Percentiles rank a stretch among this genome's conserved stretches.
These are phyloP conservation scores for Amphiduros pacificus DNA, from an alignment of 2,888 invertebrate genomes.

Conservation along the genomic window DNA sequence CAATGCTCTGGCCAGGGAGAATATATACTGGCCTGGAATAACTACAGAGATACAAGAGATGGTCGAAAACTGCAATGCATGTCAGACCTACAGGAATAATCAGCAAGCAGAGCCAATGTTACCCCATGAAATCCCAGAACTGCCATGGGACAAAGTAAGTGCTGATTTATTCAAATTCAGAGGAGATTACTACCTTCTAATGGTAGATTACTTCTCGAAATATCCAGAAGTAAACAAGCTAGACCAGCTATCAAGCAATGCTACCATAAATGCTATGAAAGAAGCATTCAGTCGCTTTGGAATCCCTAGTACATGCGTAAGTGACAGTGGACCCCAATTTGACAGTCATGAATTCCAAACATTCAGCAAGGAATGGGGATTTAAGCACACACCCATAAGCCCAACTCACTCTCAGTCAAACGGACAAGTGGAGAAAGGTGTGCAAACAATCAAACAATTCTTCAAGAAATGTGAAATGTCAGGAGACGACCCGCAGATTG, in stretches of 20 bases:
- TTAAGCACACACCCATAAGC: conserved; percentile 22
- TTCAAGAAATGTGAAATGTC: conserved; percentile 13
- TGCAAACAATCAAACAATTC: conserved; percentile 22
- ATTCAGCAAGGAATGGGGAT: conserved; percentile 8
- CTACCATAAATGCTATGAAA: conserved; percentile 18
- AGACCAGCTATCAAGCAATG: background rate
- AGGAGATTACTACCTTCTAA: conserved; percentile 14
- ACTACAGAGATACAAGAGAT: conserved; percentile 20
- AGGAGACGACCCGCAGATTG: background rate
- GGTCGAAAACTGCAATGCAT: conserved; percentile 9
- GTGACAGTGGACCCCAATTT: no score
- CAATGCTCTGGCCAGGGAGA: conserved; percentile 19
- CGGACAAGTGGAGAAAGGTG: conserved; percentile 30
- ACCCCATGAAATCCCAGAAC: conserved; percentile 19
- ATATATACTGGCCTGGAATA: conserved; percentile 29
- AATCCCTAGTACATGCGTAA: conserved; percentile 23
- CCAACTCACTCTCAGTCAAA: conserved; percentile 31
- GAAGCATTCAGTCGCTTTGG: conserved; percentile 27
- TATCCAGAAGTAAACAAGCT: conserved; percentile 13
- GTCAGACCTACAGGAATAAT: conserved; percentile 5
- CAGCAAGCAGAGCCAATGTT: conserved; percentile 18
- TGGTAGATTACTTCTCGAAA: conserved; percentile 18
- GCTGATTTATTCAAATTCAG: conserved; percentile 18
- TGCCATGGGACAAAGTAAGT: conserved; percentile 15
- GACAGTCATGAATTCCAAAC: conserved; percentile 24